Base-by-base conservation (phyloP, 2,888 invertebrate species). In the Trichopria drosophilae region DNA sequence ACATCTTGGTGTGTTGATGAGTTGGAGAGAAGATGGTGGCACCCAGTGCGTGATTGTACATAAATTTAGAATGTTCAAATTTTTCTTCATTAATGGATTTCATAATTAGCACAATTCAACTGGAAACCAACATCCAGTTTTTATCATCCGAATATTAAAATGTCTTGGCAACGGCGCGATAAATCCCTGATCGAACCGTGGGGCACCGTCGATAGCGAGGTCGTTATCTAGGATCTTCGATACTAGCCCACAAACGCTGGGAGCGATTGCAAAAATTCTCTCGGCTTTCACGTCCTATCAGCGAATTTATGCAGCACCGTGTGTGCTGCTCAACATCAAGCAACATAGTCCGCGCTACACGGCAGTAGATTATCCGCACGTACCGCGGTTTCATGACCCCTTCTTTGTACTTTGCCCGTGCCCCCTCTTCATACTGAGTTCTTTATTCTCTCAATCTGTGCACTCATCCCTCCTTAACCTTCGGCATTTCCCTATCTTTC, bases 271-370 rank as follows among this genome's bases (percentile, higher is more conserved):
- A 67, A 65, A 67, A 68, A 67, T 62, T 56, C 59, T 53, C 40
- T 62, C 49, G 60, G 67, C 67, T 66, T 68, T 67, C 67, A 65
- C 66, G 63, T 63, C 62, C 62, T 66, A 70, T 67, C 66, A 58
- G 62, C 61, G 63, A 65, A 69, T 69, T 69, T 69, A 70, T 69
- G 61, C 62, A 52, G 55, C 52, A 51, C 58, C 52, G 37, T 58
- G 54, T 46, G 55, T 57, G 53, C 47, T 48, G 40, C 26, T 7
- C 26, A 9, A 10, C 47, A 51, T 50, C 52, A 45, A 46, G 43
- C 51, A 39, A 44, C 35, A 19, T 23, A 12, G 35, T 24, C 29
- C 43, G 20, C 23, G 13, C 39, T 47, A 31, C 53, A 31, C 40
- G 34, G 37, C 42, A 45, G 47, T 51, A 51, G 53, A 53, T 56